These are phyloP conservation scores for Percina caprodes DNA, from an alignment of 2,113 vertebrate species.

Conservation along the genomic window DNA sequence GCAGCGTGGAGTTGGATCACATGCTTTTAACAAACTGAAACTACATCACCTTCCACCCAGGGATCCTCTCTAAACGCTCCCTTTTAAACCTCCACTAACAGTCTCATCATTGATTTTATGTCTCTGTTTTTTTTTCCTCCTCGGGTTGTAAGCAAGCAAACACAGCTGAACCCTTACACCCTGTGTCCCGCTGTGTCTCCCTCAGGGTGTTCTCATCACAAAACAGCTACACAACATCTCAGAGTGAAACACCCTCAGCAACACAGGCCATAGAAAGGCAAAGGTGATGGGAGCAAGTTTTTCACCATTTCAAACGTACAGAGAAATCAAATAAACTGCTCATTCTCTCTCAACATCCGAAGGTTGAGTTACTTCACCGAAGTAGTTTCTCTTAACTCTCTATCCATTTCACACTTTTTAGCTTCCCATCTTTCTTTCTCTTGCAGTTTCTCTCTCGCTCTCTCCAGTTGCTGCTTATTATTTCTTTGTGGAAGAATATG, in stretches of 20 bases:
- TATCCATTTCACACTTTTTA: constrained; percentile 57
- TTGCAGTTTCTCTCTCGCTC: constrained; percentile 49
- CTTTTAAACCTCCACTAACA: constrained; percentile 86
- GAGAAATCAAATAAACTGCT: constrained; percentile 80
- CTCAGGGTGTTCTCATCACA: constrained; percentile 81
- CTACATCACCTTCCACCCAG: constrained; percentile 82
- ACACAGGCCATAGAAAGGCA: constrained; percentile 78
- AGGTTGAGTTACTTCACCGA: constrained; percentile 73
- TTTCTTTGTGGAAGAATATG: constrained; percentile 69
- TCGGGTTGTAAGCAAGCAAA: constrained; percentile 81
- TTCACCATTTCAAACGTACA: constrained; percentile 78
- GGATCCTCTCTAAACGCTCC: constrained; percentile 83
- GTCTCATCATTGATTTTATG: constrained; percentile 87
- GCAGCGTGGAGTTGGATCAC: constrained; percentile 73
- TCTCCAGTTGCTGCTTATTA: constrained; percentile 56
- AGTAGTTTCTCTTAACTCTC: constrained; percentile 64
- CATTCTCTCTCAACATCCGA: constrained; percentile 58
- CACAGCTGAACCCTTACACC: constrained; percentile 83
- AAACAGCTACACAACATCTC: constrained; percentile 75
- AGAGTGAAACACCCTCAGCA: constrained; percentile 76
- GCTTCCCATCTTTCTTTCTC: constrained; percentile 45
- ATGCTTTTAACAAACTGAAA: constrained; percentile 80
- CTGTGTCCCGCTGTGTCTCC: constrained; percentile 80
- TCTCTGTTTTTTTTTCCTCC: constrained; percentile 74
- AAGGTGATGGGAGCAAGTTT: constrained; percentile 81